These are phyloP conservation scores for Bovichtus diacanthus DNA, from an alignment of 2,797 vertebrate species.

Conservation along the genomic window DNA sequence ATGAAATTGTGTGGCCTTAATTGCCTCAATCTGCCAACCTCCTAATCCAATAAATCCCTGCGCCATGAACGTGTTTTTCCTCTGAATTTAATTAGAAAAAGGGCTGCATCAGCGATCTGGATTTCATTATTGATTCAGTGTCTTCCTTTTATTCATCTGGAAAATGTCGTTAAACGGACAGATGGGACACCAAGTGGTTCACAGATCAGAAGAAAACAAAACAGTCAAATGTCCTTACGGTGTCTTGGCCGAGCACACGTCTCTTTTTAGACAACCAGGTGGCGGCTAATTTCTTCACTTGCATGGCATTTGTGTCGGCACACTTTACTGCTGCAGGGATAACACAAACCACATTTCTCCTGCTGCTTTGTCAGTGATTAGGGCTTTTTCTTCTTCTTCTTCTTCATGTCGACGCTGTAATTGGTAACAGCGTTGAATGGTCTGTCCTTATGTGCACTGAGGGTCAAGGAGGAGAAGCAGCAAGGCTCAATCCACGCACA, in stretches of 20 bases:
- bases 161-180: background rate
- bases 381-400: background rate
- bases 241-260: background rate
- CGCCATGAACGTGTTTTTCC: background rate
- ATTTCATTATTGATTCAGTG: conserved; percentile 16
- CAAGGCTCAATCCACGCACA: background rate
- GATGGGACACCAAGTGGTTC: conserved; percentile 1
- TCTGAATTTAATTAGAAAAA: background rate
- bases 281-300: conserved; percentile 20
- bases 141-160: background rate
- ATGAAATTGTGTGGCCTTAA: background rate
- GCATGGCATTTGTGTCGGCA: background rate
- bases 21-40: background rate
- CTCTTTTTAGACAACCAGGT: conserved; percentile 14
- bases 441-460: conserved; percentile 34
- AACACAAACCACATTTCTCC: conserved; percentile 30
- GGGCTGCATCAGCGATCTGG: background rate
- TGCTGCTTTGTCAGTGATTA: conserved; percentile 18
- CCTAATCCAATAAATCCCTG: background rate
- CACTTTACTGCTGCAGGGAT: conserved; percentile 1
- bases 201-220: conserved; percentile 1
- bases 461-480: background rate
- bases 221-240: background rate
- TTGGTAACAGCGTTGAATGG: conserved; percentile 19
- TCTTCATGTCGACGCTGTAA: conserved; percentile 2